Base-by-base conservation (phyloP, 2,888 invertebrate genomes). In the Cephus spinipes region DNA sequence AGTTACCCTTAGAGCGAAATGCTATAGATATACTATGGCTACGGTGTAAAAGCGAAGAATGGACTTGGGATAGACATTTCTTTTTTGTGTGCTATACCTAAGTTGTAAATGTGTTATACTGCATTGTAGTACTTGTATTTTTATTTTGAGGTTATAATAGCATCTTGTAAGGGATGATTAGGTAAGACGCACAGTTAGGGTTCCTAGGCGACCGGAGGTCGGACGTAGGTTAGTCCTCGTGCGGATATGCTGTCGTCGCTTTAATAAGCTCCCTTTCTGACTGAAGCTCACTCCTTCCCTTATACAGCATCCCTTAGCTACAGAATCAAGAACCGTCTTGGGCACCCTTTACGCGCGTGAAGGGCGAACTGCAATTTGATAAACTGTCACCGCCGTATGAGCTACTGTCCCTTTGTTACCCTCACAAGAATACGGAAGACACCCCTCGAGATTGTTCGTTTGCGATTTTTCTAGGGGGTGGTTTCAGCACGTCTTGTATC, bases 281-380 rank as follows among this genome's bases (percentile, higher is more conserved):
- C 55, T 55, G 55, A 55, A 55, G 23, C 23, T 23, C 55, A 55
- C 55, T 55, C 55, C 55, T 55, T 55, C 55, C 55, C 23, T 55
- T 23, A 6, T 23, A 55, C 23, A 55, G 55, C 55, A 55, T 23
- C 55, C 55, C 55, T 55, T 23, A 55, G 55, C 55, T 55, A 55
- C 55, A 55, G 55, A 55, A 55, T 55, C 55, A 55, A 55, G 55
- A 55, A 23, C 55, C 55, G 9, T 55, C 85, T 87, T 85, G 33
- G 31, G 84, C 84, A 85, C 87, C 87, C 88, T 86, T 89, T 86
- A 85, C 81, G 79, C 80, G 81, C 83, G 82, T 81, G 78, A 77
- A 81, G 84, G 84, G 81, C 84, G 83, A 83, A 82, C 85, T 84
- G 87, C 87, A 86, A 87, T 88, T 89, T 89, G 88, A 89, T 89